Base-by-base conservation (phyloP, 2,113 vertebrate genomes). In the Macquaria ambigua region DNA sequence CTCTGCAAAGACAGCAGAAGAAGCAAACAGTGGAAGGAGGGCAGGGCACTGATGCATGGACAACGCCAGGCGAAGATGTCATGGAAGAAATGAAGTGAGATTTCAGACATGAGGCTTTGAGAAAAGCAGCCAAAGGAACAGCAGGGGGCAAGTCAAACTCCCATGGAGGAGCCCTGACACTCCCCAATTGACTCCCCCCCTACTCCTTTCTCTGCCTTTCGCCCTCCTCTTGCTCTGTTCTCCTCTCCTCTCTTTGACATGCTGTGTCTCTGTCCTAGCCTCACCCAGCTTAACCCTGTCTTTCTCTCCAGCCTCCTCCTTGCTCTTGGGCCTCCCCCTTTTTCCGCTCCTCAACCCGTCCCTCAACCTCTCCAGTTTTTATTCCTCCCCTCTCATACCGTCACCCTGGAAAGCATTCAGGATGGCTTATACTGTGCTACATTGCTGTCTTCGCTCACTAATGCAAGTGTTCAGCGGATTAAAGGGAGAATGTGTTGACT, bases 1-100 rank as follows among this genome's bases (percentile, higher is more conserved):
- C 83, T 87, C 37, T 52, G 37, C 77, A 70, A 66, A 87, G 81
- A 85, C 88, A 81, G 79, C 70, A 68, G 74, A 81, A 48, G 74
- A 76, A 37, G 84, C 84, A 79, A 86, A 85, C 81, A 78, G 79
- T 77, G 85, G 79, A 90, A 80, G 68, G 80, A 89, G 88, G 74
- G 80, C 88, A 91, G 82, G 71, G 87, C 87, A 84, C 56, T 4
- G 90, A 90, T 89, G 89, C 90, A 77, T 92, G 89, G 89, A 91
- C 90, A 83, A 83, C 63, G 52, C 70, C 81, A 58, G 69, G 83
- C 61, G 15, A 81, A 85, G 74, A 92, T 93, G 90, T 90, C 89
- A 93, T 82, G 77, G 80, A 83, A 91, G 85, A 93, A 93, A 92
- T 90, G 80, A 82, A 87, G 80, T 91, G 86, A 86, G 89, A 72